These are phyloP conservation scores for Sinotaia quadrata DNA, from an alignment of 2,888 invertebrate species.

Conservation along the genomic window DNA sequence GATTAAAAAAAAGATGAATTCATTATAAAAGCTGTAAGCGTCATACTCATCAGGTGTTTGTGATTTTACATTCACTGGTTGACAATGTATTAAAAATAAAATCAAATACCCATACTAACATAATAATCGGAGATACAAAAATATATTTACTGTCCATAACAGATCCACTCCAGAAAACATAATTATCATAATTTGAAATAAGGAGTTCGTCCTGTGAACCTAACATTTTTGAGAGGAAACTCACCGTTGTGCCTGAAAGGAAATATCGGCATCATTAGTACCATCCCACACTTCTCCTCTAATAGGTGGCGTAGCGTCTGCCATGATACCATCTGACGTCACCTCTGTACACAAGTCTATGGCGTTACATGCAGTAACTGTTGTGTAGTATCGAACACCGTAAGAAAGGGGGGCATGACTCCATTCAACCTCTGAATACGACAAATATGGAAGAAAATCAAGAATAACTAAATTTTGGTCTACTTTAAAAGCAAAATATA, in stretches of 20 bases:
- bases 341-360: constrained; percentile 44
- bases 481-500: no score
- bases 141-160: neutral
- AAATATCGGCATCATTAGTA: constrained; percentile 36
- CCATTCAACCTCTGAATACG: constrained; percentile 19
- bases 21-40: no score
- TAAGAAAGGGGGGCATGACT: constrained; percentile 15
- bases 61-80: no score
- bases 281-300: constrained; percentile 50
- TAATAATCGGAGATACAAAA: neutral
- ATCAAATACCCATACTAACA: neutral
- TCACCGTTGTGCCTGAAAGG: constrained; percentile 41
- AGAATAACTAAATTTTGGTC: neutral
- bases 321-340: constrained; percentile 50
- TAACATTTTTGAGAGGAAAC: neutral
- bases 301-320: constrained; percentile 51
- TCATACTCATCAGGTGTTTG: no score
- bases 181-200: neutral
- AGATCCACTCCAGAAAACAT: neutral
- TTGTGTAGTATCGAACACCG: constrained; percentile 36
- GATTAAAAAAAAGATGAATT: no score
- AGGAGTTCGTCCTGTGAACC: no score
- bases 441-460: neutral
- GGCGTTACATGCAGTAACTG: constrained; percentile 51
- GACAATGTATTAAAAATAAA: no score